These are phyloP conservation scores for Agrochola circellaris DNA, from an alignment of 2,888 invertebrate genomes.

Conservation along the genomic window DNA sequence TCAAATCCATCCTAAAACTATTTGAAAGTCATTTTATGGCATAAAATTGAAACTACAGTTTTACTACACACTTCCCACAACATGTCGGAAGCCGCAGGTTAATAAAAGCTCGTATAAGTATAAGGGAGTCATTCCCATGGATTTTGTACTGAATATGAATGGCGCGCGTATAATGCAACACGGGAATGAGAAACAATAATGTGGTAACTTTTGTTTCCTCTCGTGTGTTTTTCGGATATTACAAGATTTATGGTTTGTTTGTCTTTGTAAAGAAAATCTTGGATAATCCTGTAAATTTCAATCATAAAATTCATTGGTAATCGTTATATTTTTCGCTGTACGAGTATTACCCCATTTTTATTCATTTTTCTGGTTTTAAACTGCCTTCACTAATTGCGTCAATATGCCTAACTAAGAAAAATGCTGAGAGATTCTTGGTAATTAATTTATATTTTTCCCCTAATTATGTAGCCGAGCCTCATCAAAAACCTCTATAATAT, in stretches of 20 bases:
- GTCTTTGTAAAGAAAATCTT: background rate
- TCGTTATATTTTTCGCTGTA: no score
- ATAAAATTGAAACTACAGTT: background rate
- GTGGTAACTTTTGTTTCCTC: constrained; percentile 16
- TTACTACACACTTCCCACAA: background rate
- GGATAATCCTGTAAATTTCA: background rate
- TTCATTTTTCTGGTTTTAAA: no score
- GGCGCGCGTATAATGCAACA: constrained; percentile 38
- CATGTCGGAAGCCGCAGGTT: background rate
- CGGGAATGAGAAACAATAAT: constrained; percentile 9
- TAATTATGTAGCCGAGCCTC: background rate
- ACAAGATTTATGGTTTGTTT: constrained; percentile 3
- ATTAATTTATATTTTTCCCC: background rate
- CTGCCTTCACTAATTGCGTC: background rate
- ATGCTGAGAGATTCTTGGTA: background rate
- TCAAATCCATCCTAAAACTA: no score
- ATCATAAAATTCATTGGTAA: background rate
- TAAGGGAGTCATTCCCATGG: constrained; percentile 8
- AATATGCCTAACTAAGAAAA: background rate
- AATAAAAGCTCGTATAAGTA: constrained; percentile 9
- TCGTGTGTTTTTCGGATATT: background rate
- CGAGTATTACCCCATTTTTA: no score
- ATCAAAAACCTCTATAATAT: background rate
- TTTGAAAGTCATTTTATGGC: background rate
- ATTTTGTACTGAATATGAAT: constrained; percentile 28